Conservation (phyloP, 2,888 invertebrate species). For the Rhabditoides inermis region DNA sequence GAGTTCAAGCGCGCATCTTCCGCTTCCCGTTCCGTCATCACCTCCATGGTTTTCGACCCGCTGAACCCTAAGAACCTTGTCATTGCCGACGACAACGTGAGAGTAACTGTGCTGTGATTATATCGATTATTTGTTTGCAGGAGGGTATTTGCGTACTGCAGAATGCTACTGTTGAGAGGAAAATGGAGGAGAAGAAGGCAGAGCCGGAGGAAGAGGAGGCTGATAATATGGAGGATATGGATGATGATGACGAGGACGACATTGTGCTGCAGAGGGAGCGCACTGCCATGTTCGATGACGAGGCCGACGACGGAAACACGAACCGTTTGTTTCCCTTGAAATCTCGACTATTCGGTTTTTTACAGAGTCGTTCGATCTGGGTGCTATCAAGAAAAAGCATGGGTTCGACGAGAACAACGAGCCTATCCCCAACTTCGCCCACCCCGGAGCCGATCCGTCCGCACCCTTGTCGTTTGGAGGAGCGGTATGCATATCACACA, state of each 20-base stretch:
- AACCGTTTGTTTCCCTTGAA: background rate
- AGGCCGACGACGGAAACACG: conserved; percentile 7
- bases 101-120: background rate
- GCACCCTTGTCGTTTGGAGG: too few relatives aligned
- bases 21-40: too few relatives aligned
- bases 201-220: conserved; percentile 14
- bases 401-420: conserved; percentile 14
- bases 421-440: too few relatives aligned
- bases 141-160: conserved; percentile 9
- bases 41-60: conserved; percentile 21
- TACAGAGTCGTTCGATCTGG: conserved; percentile 31
- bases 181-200: background rate
- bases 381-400: conserved; percentile 24
- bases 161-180: background rate
- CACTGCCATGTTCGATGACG: conserved; percentile 7
- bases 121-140: conserved; percentile 1
- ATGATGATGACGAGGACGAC: conserved; percentile 11
- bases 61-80: conserved; percentile 16
- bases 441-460: too few relatives aligned
- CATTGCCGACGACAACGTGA: conserved; percentile 24
- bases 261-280: conserved; percentile 1
- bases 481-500: too few relatives aligned
- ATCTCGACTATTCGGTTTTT: background rate
- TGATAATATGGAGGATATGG: conserved; percentile 6
- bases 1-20: too few relatives aligned